Evolutionary conservation across 2,888 invertebrate genomes (phyloP), one percentile per base, ranked within the genome.

Genomic region (Drosophila paramelanica): DNA sequence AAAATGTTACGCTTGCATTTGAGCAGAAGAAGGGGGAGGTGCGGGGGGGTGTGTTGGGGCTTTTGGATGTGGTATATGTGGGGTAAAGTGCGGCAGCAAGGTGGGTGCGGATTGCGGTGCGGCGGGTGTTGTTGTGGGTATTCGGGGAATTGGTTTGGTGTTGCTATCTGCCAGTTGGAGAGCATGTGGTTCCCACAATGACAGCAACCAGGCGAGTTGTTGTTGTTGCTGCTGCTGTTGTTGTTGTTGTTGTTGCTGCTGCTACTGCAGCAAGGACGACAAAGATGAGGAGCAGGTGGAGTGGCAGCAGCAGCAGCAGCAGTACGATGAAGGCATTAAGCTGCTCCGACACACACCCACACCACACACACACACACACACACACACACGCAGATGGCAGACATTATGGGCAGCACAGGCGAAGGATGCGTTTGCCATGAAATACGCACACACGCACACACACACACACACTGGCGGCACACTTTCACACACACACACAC

Each of bases 1-100:
- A 83, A 83, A 83, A 83, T 89, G 90, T 89, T 86, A 73, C 90
- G 89, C 87, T 89, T 82, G 89, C 89, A 85, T 56, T 73, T 49
- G 67, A 47, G 60, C 39, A 42, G 13, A 36, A 51, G 43, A 36
- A 10, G 11, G 43, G 43, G 36, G 25, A 5, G 25, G 14, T n/a
- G 8, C 6, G 25, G 25, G n/a, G 14, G 7, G 11, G 2, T 23
- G 33, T 17, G 10, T 45, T 39, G 51, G 42, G 6, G 25, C 10
- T n/a, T 60, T 31, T 23, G 3, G 2, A 27, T 25, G 49, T 52
- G 43, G 42, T 17, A n/a, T 31, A 10, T 31, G 10, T 31, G 31
- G 31, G 31, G 31, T 31, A 31, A 31, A 31, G 31, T 31, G 31
- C 3, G 31, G 31, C 31, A 31, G 10, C 31, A 31, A 31, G 31